phyloP scores from a whole-genome alignment of 2,888 invertebrate species.

The Idaea dimidiata region DNA sequence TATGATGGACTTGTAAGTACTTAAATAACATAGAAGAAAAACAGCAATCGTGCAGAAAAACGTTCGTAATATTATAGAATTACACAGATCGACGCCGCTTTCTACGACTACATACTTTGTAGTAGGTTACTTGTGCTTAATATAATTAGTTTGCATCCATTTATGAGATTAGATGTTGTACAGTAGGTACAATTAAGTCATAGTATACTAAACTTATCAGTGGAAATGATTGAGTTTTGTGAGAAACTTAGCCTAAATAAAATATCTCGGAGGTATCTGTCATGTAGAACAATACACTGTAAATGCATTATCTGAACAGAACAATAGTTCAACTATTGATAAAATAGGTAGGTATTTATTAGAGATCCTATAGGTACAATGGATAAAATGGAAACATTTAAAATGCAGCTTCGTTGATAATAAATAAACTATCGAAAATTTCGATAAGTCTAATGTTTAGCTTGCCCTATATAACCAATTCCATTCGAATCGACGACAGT shows the following conservation, averaged over 20 bases:
- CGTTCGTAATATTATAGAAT: not conserved
- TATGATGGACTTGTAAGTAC: no score
- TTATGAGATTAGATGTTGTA: no score
- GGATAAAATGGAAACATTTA: not conserved
- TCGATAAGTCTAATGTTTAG: not conserved
- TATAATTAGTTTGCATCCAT: no score
- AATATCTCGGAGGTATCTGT: not conserved
- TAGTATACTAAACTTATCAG: no score
- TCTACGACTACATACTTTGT: not conserved
- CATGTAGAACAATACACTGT: not conserved
- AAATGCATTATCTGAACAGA: not conserved
- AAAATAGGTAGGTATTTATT: not conserved
- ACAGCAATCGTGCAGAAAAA: no score
- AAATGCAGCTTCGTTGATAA: no score
- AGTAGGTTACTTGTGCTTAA: not conserved
- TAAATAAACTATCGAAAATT: no score
- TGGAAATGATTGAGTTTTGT: no score
- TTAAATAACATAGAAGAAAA: no score
- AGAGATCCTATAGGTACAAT: not conserved
- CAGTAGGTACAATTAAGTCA: no score
- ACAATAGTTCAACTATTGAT: not conserved
- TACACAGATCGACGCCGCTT: not conserved
- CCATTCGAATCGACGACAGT: not conserved
- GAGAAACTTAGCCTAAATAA: no score
- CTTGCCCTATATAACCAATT: slow-evolving; percentile 3